Evolutionary conservation across 2,888 invertebrate genomes (phyloP).

Genomic region (Caenorhabditis sinica): DNA sequence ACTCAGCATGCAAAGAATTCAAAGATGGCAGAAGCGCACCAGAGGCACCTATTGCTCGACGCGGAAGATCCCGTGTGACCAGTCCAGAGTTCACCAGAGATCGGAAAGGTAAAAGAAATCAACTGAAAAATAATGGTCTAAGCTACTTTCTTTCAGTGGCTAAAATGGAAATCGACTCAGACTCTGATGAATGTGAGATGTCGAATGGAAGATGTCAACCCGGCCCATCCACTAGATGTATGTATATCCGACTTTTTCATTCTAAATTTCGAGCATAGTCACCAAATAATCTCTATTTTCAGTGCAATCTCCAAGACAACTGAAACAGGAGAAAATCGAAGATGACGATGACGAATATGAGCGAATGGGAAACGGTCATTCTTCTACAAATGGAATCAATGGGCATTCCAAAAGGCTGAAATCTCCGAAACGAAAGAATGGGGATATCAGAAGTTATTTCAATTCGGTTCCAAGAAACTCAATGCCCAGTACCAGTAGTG

Average conservation of each 20-base stretch:
- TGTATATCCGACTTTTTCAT: too few relatives aligned
- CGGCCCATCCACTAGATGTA: slow-evolving; percentile 41
- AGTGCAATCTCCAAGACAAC: slow-evolving; percentile 52
- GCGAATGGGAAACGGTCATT: slow-evolving; percentile 34
- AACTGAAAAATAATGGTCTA: neutral
- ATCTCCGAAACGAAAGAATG: slow-evolving; percentile 54
- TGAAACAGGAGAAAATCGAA: slow-evolving; percentile 50
- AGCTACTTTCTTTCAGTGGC: slow-evolving; percentile 15
- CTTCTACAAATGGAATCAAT: slow-evolving; percentile 16
- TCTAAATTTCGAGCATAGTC: too few relatives aligned
- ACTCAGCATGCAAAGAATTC: slow-evolving; percentile 45
- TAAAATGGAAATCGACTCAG: slow-evolving; percentile 51
- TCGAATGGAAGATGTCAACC: neutral
- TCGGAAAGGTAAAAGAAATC: slow-evolving; percentile 6
- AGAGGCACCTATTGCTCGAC: slow-evolving; percentile 37
- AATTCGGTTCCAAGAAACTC: slow-evolving; percentile 8
- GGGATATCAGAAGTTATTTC: slow-evolving; percentile 33
- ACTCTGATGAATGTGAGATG: slow-evolving; percentile 37
- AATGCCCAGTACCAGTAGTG: neutral
- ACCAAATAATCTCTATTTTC: slow-evolving; percentile 18
- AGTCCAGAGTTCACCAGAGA: slow-evolving; percentile 46
- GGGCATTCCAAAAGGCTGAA: slow-evolving; percentile 6
- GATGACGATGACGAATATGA: slow-evolving; percentile 50
- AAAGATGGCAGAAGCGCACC: slow-evolving; percentile 35
- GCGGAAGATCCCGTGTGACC: slow-evolving; percentile 23